These are phyloP conservation scores for Enteromius argenteus DNA, from an alignment of 2,797 vertebrate genomes.

Conservation along the genomic window DNA sequence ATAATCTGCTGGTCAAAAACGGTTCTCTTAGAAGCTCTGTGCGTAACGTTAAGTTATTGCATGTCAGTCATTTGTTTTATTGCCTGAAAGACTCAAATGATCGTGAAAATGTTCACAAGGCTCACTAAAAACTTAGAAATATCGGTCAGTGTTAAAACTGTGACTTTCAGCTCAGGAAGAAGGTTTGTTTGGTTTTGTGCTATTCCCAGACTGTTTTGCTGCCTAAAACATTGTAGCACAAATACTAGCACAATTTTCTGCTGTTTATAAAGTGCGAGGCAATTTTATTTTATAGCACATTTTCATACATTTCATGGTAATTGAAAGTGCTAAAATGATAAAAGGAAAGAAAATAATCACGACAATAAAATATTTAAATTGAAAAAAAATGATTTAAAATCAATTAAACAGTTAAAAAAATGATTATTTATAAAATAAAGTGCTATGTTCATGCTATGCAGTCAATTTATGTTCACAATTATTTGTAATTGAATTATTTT, in stretches of 20 bases:
- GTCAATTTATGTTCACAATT: neutral
- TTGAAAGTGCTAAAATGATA: no score
- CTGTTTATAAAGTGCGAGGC: neutral
- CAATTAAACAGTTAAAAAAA: neutral
- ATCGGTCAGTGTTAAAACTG: neutral
- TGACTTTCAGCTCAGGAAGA: neutral
- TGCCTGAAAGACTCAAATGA: neutral
- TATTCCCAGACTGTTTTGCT: neutral
- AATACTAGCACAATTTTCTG: neutral
- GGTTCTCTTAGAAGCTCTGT: neutral
- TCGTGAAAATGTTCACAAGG: neutral
- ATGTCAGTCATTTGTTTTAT: neutral
- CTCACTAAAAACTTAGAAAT: neutral
- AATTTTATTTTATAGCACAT: neutral
- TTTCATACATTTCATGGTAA: neutral
- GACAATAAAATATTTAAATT: neutral
- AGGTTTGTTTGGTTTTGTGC: neutral
- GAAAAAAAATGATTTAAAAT: neutral
- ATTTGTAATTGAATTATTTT: neutral
- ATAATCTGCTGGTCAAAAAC: neutral
- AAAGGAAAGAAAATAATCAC: neutral
- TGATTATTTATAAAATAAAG: neutral
- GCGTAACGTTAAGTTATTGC: neutral
- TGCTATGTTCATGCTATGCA: neutral
- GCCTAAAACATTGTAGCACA: no score